Percentiles rank a stretch among this genome's conserved stretches.
Evolutionary conservation across 1,140 invertebrate species (phyloP).

Genomic region (Dinoponera quadriceps): DNA sequence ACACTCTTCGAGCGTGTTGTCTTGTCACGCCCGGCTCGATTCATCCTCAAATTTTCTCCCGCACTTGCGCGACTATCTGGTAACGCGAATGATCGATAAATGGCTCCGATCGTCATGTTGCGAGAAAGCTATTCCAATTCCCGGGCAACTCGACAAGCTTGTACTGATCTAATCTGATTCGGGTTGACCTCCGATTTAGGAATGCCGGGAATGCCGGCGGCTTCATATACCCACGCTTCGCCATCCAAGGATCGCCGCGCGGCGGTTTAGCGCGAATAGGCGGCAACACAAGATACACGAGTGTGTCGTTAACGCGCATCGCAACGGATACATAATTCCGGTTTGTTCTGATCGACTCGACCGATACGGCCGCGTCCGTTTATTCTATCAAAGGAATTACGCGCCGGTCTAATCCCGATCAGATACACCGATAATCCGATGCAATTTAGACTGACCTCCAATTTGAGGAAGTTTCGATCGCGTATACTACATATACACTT

Average conservation of each 20-base stretch:
- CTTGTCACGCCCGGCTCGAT: too few relatives aligned
- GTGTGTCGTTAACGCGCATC: conserved; percentile 46
- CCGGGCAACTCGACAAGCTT: conserved; percentile 21
- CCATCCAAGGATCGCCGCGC: conserved; percentile 25
- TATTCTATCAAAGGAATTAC: conserved; percentile 57
- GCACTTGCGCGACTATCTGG: background rate
- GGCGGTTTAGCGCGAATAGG: conserved; percentile 22
- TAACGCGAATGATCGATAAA: conserved; percentile 21
- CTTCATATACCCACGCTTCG: conserved; percentile 19
- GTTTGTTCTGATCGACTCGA: background rate
- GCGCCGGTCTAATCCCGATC: conserved; percentile 18
- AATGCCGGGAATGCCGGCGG: conserved; percentile 65
- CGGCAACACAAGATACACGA: background rate
- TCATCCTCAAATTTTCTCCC: too few relatives aligned
- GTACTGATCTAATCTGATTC: conserved; percentile 64
- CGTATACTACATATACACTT: background rate
- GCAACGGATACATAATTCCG: conserved; percentile 41
- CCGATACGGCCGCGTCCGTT: background rate
- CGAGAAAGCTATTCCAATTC: conserved; percentile 46
- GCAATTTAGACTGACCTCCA: conserved; percentile 45
- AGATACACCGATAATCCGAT: conserved; percentile 8
- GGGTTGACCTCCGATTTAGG: conserved; percentile 65
- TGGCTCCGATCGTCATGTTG: conserved; percentile 17
- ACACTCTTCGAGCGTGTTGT: too few relatives aligned
- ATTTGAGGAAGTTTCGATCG: conserved; percentile 14